Conservation (phyloP, 2,797 vertebrate species). For the Takifugu ocellatus region DNA sequence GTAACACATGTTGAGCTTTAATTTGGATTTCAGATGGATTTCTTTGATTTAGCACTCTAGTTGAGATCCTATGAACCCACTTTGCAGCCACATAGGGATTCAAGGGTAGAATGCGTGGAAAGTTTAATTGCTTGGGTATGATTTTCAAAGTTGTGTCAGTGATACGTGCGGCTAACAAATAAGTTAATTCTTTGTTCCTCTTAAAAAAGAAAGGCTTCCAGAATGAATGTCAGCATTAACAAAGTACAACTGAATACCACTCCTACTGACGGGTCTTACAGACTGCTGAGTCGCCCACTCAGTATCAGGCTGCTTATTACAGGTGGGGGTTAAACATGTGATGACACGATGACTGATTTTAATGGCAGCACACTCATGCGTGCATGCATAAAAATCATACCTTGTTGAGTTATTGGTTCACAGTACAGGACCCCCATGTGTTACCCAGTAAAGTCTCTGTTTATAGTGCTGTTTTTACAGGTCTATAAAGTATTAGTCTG, state of each 20-base stretch:
- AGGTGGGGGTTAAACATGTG: conserved; percentile 48
- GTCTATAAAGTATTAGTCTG: conserved; percentile 77
- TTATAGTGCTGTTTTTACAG: conserved; percentile 76
- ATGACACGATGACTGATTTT: conserved; percentile 58
- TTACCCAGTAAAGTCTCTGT: conserved; percentile 70
- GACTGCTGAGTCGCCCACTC: not conserved
- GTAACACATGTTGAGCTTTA: conserved; percentile 24
- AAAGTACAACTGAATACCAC: too few relatives aligned
- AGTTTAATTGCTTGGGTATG: conserved; percentile 57
- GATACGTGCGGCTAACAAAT: conserved; percentile 42
- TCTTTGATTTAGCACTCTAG: conserved; percentile 51
- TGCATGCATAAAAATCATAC: conserved; percentile 43
- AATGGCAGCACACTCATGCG: conserved; percentile 36
- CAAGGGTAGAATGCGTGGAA: conserved; percentile 54
- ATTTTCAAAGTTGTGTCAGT: conserved; percentile 46
- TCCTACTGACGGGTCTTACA: not conserved
- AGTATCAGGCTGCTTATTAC: conserved; percentile 7
- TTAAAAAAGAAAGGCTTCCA: not conserved
- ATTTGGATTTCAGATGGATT: conserved; percentile 49
- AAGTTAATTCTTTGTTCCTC: conserved; percentile 10
- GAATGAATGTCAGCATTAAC: not conserved
- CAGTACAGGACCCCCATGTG: conserved; percentile 64
- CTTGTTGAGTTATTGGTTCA: conserved; percentile 66
- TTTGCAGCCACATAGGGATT: conserved; percentile 31
- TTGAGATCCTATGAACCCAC: conserved; percentile 54